Base-by-base conservation (phyloP, 2,888 invertebrate genomes). In the Amphipoea oculea region DNA sequence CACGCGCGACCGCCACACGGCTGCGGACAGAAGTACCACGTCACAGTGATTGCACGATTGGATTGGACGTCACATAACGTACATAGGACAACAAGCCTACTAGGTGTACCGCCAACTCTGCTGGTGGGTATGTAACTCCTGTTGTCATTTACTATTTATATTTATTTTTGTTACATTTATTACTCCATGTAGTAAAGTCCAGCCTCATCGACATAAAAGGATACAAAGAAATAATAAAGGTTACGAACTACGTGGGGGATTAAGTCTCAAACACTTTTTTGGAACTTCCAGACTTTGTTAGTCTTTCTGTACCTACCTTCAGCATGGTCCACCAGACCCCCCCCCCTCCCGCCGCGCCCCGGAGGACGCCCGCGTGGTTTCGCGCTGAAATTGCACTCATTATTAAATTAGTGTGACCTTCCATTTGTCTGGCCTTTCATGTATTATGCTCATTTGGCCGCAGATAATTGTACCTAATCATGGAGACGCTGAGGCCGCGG, bases 361-460 rank as follows among this genome's bases (percentile, higher is more conserved):
- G 3, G 72, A 36, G 14, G 23, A 20, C 45, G 17, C 7, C 42
- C 42, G 67, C 78, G 67, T 66, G 73, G 48, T 67, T 42, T 51
- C 54, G 68, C 71, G 73, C 77, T 80, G 65, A 79, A 84, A 84
- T 86, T 84, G 84, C 88, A 79, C 75, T 88, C 74, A 89, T 89
- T 84, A 85, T 88, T 81, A 85, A 86, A 86, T 86, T 82, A 85
- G 45, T 65, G 70, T 79, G 83, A 79, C 83, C 83, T 81, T 85
- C 82, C 83, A 88, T 79, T 81, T 88, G 78, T 88, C 77, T 76
- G 68, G 66, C 70, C 75, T 85, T 78, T 78, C 76, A 73, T 77
- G 76, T 85, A 74, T 79, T 75, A 75, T 82, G 85, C 73, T 76
- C 66, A 76, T 82, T 70, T 66, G 73, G 54, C 62, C 29, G 17